Evolutionary conservation across 1,140 invertebrate species (phyloP).

Genomic region (Lordiphosa stackelbergi): DNA sequence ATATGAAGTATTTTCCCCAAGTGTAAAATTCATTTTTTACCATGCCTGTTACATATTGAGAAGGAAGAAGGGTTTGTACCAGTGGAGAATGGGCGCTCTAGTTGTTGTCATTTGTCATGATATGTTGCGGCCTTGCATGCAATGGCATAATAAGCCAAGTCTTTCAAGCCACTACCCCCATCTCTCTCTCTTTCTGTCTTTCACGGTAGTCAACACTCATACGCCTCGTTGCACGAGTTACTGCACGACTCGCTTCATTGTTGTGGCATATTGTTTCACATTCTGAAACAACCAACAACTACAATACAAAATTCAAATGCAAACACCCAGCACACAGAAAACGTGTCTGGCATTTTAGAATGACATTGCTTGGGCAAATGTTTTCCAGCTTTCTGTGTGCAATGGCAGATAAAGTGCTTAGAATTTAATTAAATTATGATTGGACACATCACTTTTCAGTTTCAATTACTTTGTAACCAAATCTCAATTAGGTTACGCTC

Average conservation of each 20-base stretch:
- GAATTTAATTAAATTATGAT: constrained; percentile 72
- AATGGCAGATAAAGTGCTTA: constrained; percentile 42
- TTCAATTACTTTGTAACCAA: constrained; percentile 34
- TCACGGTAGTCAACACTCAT: constrained; percentile 64
- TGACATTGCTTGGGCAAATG: constrained; percentile 19
- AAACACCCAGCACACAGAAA: constrained; percentile 24
- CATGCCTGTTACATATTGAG: background rate
- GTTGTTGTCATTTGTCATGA: constrained; percentile 59
- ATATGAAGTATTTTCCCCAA: too few relatives aligned
- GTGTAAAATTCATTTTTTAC: too few relatives aligned
- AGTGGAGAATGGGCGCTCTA: constrained; percentile 10
- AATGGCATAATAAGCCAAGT: constrained; percentile 64
- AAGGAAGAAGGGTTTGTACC: background rate
- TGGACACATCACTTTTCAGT: constrained; percentile 43
- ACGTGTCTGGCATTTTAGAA: constrained; percentile 51
- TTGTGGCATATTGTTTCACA: constrained; percentile 70
- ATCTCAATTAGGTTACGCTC: constrained; percentile 44
- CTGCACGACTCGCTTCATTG: constrained; percentile 66
- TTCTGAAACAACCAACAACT: constrained; percentile 28
- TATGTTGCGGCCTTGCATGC: constrained; percentile 64
- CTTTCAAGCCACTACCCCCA: background rate
- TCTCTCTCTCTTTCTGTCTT: constrained; percentile 8
- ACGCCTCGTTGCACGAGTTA: constrained; percentile 64
- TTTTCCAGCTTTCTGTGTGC: constrained; percentile 29
- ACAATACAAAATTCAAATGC: constrained; percentile 24